Conservation (phyloP, 2,113 vertebrate genomes). For the Burhinus oedicnemus region DNA sequence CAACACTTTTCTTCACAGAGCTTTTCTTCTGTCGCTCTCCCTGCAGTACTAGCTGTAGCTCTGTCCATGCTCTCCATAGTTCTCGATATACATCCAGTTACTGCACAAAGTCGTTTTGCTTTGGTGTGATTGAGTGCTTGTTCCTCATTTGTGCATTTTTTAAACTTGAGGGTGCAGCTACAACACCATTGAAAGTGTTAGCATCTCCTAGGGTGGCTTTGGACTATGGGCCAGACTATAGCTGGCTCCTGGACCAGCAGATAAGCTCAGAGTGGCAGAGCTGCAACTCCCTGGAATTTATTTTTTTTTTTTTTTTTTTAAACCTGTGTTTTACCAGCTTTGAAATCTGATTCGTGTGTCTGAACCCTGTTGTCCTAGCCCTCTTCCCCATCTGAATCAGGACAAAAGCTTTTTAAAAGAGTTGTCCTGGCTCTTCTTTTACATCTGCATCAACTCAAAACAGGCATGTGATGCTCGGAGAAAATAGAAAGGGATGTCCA, state of each 20-base stretch:
- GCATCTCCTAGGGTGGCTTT: background rate
- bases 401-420: background rate
- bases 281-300: background rate
- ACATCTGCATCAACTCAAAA: background rate
- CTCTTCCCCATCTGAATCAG: background rate
- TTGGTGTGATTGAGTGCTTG: background rate
- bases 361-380: background rate
- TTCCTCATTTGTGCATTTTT: background rate
- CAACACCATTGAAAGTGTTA: rapidly evolving
- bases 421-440: background rate
- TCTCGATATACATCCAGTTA: background rate
- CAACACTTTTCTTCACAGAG: background rate
- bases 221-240: background rate
- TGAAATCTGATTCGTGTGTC: background rate
- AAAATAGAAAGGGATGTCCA: background rate
- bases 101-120: background rate
- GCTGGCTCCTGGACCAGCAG: background rate
- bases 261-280: background rate
- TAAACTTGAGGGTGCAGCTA: background rate
- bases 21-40: background rate
- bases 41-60: background rate
- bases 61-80: background rate
- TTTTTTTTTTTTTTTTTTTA: background rate
- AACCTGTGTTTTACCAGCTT: background rate
- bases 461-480: background rate